phyloP scores from a whole-genome alignment of 2,113 vertebrate species.

The Callipepla squamata region DNA sequence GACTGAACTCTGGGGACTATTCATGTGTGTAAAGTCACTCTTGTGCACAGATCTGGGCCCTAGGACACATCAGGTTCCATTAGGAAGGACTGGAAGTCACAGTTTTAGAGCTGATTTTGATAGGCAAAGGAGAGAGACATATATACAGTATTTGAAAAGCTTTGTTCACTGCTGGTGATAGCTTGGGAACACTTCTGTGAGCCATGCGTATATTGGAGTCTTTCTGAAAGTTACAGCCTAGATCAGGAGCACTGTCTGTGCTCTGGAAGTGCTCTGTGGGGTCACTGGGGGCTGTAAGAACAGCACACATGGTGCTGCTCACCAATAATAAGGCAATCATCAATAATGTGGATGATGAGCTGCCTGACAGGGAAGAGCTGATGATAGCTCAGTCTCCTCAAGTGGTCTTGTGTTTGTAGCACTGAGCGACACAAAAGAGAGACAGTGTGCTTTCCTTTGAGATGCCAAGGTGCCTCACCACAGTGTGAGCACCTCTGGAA shows the following conservation, averaged over 20 bases:
- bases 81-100: not conserved
- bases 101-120: not conserved
- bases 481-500: not conserved
- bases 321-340: not conserved
- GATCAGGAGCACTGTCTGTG: not conserved
- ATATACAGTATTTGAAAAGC: not conserved
- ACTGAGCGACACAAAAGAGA: not conserved
- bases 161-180: not conserved
- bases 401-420: not conserved
- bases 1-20: not conserved
- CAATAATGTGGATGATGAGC: accelerated
- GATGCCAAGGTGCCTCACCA: not conserved
- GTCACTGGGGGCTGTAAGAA: accelerated
- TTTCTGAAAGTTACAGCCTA: not conserved
- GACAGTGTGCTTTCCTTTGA: not conserved
- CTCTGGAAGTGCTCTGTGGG: not conserved
- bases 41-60: not conserved
- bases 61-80: not conserved
- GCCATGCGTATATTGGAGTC: not conserved
- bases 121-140: not conserved
- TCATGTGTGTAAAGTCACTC: not conserved
- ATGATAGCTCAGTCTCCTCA: not conserved
- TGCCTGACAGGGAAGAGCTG: not conserved
- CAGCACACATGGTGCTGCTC: not conserved
- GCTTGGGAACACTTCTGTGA: not conserved